Evolutionary conservation across 1,140 invertebrate genomes (phyloP).

Genomic region (Mya arenaria): DNA sequence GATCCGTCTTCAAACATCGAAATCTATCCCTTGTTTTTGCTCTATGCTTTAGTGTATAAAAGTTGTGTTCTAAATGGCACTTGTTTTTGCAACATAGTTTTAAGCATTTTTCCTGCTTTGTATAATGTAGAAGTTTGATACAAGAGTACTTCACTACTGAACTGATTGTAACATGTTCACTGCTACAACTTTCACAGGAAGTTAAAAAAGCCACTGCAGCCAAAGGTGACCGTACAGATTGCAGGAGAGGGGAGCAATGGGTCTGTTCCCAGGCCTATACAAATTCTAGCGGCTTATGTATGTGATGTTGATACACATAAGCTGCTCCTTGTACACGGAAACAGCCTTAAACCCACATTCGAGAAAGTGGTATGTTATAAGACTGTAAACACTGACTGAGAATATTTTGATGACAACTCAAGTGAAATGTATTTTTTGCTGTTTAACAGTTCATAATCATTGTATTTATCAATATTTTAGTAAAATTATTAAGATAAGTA

Average conservation of each 20-base stretch:
- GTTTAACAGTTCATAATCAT: neutral
- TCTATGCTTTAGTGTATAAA: no score
- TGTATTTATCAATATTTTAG: neutral
- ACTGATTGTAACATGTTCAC: no score
- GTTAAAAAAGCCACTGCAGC: constrained; percentile 72
- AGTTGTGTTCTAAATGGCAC: no score
- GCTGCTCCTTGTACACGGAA: constrained; percentile 75
- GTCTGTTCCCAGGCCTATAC: constrained; percentile 63
- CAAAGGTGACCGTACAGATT: constrained; percentile 76
- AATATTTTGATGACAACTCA: no score
- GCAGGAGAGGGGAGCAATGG: constrained; percentile 60
- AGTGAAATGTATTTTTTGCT: neutral
- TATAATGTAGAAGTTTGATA: no score
- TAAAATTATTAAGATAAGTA: neutral
- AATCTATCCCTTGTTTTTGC: no score
- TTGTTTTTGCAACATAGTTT: no score
- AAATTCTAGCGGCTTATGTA: constrained; percentile 69
- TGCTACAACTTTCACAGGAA: no score
- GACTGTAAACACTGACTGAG: no score
- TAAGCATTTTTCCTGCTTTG: no score
- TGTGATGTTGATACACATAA: constrained; percentile 55
- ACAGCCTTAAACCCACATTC: constrained; percentile 75
- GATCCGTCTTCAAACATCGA: no score
- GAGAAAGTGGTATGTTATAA: constrained; percentile 76
- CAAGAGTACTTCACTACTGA: no score